phyloP scores from a whole-genome alignment of 1,140 invertebrate genomes.

The Luehdorfia chinensis region DNA sequence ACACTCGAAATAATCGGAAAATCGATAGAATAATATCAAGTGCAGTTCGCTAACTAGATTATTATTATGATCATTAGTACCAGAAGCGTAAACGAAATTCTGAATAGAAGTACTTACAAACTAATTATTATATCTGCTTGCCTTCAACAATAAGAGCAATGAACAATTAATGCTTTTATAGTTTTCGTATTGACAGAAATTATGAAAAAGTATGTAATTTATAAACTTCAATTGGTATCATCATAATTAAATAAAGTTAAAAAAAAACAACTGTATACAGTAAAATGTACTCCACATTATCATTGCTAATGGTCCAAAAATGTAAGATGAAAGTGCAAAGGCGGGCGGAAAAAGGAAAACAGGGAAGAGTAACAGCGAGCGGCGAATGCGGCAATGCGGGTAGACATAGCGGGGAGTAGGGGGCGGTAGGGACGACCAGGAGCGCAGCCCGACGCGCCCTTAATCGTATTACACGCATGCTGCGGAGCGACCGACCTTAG shows the following conservation, averaged over 20 bases:
- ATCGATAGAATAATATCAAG: conserved; percentile 5
- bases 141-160: neutral
- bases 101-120: neutral
- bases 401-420: conserved; percentile 14
- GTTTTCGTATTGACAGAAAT: too few relatives aligned
- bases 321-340: conserved; percentile 22
- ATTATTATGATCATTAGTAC: conserved; percentile 5
- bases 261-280: too few relatives aligned
- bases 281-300: too few relatives aligned
- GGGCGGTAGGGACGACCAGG: conserved; percentile 29
- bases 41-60: neutral
- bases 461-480: conserved; percentile 60
- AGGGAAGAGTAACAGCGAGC: conserved; percentile 22
- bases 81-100: neutral
- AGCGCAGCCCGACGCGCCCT: conserved; percentile 40
- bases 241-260: too few relatives aligned
- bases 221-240: too few relatives aligned
- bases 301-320: too few relatives aligned
- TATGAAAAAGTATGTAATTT: too few relatives aligned
- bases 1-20: conserved; percentile 6
- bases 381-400: conserved; percentile 7
- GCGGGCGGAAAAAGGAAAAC: conserved; percentile 50
- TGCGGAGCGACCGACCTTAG: conserved; percentile 47
- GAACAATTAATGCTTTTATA: too few relatives aligned
- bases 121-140: neutral